These are phyloP conservation scores for Spodoptera litura DNA, from an alignment of 1,140 invertebrate genomes.

Conservation along the genomic window DNA sequence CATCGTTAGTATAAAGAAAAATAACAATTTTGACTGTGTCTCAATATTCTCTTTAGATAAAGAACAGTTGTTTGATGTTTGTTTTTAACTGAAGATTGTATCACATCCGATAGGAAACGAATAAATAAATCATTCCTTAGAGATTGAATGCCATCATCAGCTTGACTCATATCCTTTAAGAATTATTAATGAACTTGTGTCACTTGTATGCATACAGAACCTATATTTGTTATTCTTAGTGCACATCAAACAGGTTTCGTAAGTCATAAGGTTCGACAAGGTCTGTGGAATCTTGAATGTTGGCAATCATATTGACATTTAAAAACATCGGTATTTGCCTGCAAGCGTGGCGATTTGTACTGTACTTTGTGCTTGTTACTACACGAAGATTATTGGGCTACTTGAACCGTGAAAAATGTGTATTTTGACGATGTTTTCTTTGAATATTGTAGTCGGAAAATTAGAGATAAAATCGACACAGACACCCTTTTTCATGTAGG, in stretches of 20 bases:
- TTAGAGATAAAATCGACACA: too few species aligned
- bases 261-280: slow-evolving; percentile 28
- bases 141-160: slow-evolving; percentile 5
- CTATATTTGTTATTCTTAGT: slow-evolving; percentile 10
- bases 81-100: too few species aligned
- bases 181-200: not conserved
- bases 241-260: slow-evolving; percentile 35
- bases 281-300: slow-evolving; percentile 11
- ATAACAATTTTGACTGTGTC: too few species aligned
- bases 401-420: not conserved
- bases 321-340: slow-evolving; percentile 25
- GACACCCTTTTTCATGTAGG: too few species aligned
- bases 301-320: slow-evolving; percentile 32
- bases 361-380: not conserved
- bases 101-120: too few species aligned
- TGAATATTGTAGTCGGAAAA: too few species aligned
- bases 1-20: too few species aligned
- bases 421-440: too few species aligned
- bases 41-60: too few species aligned
- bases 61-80: too few species aligned
- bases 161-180: slow-evolving; percentile 3
- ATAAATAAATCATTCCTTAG: not conserved
- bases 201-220: slow-evolving; percentile 3
- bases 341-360: not conserved
- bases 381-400: not conserved